Base-by-base conservation (phyloP, 2,888 invertebrate genomes). In the Phengaris arion region DNA sequence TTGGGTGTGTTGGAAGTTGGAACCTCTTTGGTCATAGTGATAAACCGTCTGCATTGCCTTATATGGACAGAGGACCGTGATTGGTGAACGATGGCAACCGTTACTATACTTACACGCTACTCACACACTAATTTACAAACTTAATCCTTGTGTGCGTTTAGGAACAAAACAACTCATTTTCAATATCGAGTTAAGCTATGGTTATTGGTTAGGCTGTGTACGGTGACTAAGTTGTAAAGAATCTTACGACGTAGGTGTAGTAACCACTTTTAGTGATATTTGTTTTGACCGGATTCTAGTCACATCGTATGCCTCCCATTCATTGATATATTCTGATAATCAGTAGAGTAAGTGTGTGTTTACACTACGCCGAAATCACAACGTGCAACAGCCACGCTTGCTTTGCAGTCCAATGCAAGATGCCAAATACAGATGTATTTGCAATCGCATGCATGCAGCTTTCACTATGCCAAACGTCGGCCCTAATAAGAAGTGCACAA, bases 11-110 rank as follows among this genome's bases (percentile, higher is more conserved):
- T 74, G 77, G 77, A 79, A 74, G 75, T 76, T 74, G 52, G 76
- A 76, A 79, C 79, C 89, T 90, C 90, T 93, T 92, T 93, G 89
- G 92, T 92, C 90, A 64, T 89, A 85, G 82, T 83, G 85, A 54
- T 85, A 87, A 88, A 94, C 94, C 94, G 94, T 94, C 95, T 94
- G 94, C 94, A 94, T 95, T 95, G 95, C 96, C 96, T 95, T 96
- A 96, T 96, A 96, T 96, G 96, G 96, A 95, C 96, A 96, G 96
- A 95, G 94, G 85, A 82, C 86, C 90, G 88, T 93, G 94, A 96
- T 96, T 96, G 96, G 96, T 92, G 79, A 85, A 91, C 87, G 82
- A 82, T 80, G 82, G 83, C 90, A 91, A 93, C 94, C 93, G 93
- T 94, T 90, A 86, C 89, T 89, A 89, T 91, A 85, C 82, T 83